Percentiles rank a stretch among this genome's conserved stretches.
phyloP scores from a whole-genome alignment of 2,113 vertebrate genomes.

The Uria lomvia region DNA sequence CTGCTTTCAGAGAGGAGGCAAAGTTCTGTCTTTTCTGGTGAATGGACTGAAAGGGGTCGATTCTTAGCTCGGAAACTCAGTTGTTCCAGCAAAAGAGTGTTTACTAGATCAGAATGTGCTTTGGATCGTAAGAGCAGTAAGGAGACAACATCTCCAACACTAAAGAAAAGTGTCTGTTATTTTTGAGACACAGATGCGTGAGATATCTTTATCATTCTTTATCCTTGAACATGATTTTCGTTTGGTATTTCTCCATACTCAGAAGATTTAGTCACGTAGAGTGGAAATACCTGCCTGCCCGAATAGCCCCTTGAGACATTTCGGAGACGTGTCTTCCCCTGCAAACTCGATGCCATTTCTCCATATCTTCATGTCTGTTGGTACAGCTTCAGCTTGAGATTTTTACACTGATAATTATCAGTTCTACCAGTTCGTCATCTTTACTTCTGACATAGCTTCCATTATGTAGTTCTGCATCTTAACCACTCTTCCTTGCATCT shows the following conservation, averaged over 20 bases:
- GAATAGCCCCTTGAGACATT: not conserved
- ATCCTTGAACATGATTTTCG: not conserved
- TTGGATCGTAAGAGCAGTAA: not conserved
- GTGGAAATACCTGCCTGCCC: not conserved
- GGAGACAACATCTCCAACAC: not conserved
- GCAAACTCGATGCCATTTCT: not conserved
- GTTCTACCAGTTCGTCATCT: not conserved
- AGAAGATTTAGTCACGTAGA: not conserved
- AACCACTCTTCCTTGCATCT: not conserved
- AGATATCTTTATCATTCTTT: not conserved
- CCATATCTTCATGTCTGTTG: not conserved
- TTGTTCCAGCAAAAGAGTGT: not conserved
- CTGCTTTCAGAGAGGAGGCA: not conserved
- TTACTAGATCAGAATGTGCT: not conserved
- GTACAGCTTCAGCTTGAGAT: not conserved
- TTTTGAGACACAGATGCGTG: not conserved
- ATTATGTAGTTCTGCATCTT: not conserved
- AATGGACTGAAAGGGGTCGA: not conserved
- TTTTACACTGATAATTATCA: conserved; percentile 6
- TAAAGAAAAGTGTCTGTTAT: not conserved
- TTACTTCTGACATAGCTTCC: not conserved
- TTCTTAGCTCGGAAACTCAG: fast-evolving
- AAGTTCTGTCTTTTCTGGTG: not conserved
- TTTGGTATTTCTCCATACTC: not conserved
- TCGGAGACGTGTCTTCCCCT: not conserved